Evolutionary conservation across 2,113 vertebrate species (phyloP), one percentile per base, ranked within the genome.

Genomic region (Thunnus maccoyii): DNA sequence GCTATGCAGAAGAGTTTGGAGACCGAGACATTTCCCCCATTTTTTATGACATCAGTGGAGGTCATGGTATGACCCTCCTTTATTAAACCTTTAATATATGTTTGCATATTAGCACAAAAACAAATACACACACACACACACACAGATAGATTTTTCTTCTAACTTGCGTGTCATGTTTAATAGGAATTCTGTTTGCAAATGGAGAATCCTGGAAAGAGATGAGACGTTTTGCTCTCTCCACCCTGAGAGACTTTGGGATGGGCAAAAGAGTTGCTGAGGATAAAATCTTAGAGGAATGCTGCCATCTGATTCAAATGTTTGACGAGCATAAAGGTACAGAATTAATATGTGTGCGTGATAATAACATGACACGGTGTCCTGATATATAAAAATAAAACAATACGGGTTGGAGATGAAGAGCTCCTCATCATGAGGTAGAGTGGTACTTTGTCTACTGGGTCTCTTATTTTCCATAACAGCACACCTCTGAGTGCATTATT

Each of bases 1-100:
- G 85, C 82, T 75, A 93, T 0, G 93, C 95, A 67, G 95, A 95
- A 0, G 95, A 95, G 16, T 97, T 97, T 92, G 95, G 95, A 82
- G 94, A 95, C 25, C 86, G 96, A 69, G 86, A 92, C 32, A 90
- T 94, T 57, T 22, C 73, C 25, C 96, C 95, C 1, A 87, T 96
- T 56, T 95, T 95, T 72, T 60, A 83, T 48, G 90, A 95, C 27
- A 58, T 85, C 0, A 88, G 46, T 11, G 67, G 91, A 17, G 94
- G 93, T 82, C 90, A 95, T 32, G 96, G 96, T 96, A 94, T 7
- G 79, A 22, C 5, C 4, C 30, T 25, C 22, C 3, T 60, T 75
- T 22, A 22, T 22, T 22, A 22, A 22, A 22, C 22, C 22, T 22
- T 22, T 22, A 22, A 22, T 22, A 22, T 22, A 7, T 36, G 32